Conservation (phyloP, 2,797 vertebrate species). For the Zonotrichia albicollis region DNA sequence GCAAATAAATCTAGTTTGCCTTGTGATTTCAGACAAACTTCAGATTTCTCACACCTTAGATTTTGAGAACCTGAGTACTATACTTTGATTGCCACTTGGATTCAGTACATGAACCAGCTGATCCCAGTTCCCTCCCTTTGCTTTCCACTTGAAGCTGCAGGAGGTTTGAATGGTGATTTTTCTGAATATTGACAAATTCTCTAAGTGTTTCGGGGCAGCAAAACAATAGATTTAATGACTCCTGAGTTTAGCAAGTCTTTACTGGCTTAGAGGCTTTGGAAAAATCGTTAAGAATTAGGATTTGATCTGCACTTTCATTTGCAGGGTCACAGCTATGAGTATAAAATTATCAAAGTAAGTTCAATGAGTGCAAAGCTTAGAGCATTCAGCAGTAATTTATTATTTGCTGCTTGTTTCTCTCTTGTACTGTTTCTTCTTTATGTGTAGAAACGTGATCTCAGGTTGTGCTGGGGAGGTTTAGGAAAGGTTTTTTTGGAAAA, state of each 20-base stretch:
- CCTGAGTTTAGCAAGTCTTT: not conserved
- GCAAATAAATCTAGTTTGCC: not conserved
- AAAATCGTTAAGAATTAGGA: not conserved
- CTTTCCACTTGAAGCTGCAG: not conserved
- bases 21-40: not conserved
- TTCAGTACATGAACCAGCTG: not conserved
- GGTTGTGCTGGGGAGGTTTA: not conserved
- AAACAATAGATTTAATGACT: not conserved
- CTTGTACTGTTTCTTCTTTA: not conserved
- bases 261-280: constrained; percentile 30
- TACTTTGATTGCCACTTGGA: not conserved
- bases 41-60: not conserved
- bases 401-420: not conserved
- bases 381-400: not conserved
- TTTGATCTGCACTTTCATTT: not conserved
- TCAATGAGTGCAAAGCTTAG: not conserved
- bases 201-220: not conserved
- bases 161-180: not conserved
- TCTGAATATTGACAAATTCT: not conserved
- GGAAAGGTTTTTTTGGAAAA: not conserved
- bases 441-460: not conserved
- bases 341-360: not conserved
- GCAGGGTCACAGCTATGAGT: not conserved
- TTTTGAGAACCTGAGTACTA: not conserved
- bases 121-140: not conserved